A percentile compares a stretch with the other conserved stretches of the same genome.
phyloP scores from a whole-genome alignment of 2,797 vertebrate genomes.

The Sarcoramphus papa region DNA sequence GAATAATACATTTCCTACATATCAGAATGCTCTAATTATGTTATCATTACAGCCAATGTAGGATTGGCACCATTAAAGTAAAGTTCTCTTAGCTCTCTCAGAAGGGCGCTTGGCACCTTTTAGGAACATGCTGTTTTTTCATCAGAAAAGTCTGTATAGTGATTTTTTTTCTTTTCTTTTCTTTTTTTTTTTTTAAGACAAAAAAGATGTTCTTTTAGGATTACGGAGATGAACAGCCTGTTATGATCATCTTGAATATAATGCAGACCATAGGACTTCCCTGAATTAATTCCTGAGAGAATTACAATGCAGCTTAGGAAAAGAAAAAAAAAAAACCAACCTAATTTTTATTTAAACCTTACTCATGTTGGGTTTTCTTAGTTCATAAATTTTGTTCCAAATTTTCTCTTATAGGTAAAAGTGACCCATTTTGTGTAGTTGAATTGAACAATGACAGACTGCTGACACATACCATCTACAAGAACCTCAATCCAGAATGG shows the following conservation, averaged over 20 bases:
- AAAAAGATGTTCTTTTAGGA: not conserved
- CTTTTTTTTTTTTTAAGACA: not conserved
- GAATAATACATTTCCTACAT: constrained; percentile 7
- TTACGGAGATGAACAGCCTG: not conserved
- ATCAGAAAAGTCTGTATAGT: not conserved
- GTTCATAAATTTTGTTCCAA: not conserved
- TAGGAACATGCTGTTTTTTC: not conserved
- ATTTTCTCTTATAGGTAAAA: constrained; percentile 84
- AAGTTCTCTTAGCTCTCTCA: not conserved
- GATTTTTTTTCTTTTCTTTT: not conserved
- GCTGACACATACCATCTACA: constrained; percentile 95
- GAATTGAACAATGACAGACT: constrained; percentile 96
- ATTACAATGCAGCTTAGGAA: not conserved
- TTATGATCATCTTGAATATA: not conserved
- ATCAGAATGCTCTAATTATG: not conserved
- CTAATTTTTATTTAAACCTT: not conserved
- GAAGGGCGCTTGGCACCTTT: not conserved
- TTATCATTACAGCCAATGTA: not conserved
- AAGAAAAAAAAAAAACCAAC: fast-evolving
- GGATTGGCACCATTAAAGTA: not conserved
- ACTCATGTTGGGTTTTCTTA: not conserved
- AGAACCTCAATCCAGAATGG: constrained; percentile 97
- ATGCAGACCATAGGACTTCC: not conserved
- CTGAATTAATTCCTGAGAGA: not conserved
- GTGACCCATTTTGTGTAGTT: constrained; percentile 97